Base-by-base conservation (phyloP, 2,113 vertebrate species). In the Gopherus evgoodei region DNA sequence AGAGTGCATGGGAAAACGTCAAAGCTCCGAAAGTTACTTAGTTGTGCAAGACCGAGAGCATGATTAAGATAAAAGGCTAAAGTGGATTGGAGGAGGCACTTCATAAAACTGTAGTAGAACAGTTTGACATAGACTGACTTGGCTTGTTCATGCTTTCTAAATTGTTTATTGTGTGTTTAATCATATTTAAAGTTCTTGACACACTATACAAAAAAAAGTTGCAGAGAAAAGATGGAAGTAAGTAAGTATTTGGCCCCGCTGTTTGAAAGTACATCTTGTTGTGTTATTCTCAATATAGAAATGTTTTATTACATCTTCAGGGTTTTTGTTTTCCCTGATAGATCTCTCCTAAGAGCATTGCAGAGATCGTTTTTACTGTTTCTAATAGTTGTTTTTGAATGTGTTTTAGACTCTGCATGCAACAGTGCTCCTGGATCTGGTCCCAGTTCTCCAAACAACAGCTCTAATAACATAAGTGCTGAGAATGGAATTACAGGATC, bases 391-490 rank as follows among this genome's bases (percentile, higher is more conserved):
- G 89, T 4, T 31, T 96, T 96, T 96, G 84, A 89, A 91, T 96
- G 54, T 97, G 78, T 94, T 94, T 7, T 96, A 99, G 99, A 99
- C 93, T 99, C 99, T 2, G 99, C 98, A 6, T 99, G 99, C 97
- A 99, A 98, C 98, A 99, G 99, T 5, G 99, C 99, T 87, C 99
- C 99, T 5, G 99, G 99, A 85, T 99, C 99, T 5, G 99, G 99
- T 16, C 99, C 99, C 96, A 99, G 99, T 96, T 99, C 99, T 31
- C 99, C 99, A 62, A 99, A 99, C 98, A 99, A 99, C 98, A 99
- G 99, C 98, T 99, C 99, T 93, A 99, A 98, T 97, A 99, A 99
- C 96, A 99, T 99, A 96, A 99, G 99, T 94, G 81, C 98, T 0
- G 99, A 99, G 97, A 99, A 99, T 0, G 99, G 99, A 83, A 98